Conservation (phyloP, 2,797 vertebrate species). For the Acanthis flammea region DNA sequence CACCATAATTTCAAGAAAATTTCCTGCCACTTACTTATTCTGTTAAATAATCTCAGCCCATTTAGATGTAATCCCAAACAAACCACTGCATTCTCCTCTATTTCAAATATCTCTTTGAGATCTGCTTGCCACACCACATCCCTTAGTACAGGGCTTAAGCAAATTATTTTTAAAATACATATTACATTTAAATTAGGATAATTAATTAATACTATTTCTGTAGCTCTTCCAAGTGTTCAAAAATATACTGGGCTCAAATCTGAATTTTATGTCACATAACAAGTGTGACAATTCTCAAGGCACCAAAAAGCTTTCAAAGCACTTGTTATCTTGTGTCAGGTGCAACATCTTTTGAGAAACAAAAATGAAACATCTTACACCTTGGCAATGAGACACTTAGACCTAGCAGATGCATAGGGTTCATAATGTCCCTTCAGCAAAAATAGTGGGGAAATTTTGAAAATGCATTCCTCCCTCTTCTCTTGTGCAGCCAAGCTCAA, state of each 20-base stretch:
- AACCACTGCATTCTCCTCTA: not conserved
- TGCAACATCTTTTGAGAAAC: not conserved
- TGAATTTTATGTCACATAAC: not conserved
- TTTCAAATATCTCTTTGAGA: not conserved
- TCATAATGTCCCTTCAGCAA: not conserved
- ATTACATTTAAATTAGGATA: not conserved
- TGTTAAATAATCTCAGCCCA: not conserved
- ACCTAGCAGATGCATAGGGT: not conserved
- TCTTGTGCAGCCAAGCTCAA: not conserved
- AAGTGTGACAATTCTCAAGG: not conserved
- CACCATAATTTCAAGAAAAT: not conserved
- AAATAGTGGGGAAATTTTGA: not conserved
- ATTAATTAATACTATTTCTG: not conserved
- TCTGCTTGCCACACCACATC: not conserved
- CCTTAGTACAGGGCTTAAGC: not conserved
- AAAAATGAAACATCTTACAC: not conserved
- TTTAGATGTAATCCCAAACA: not conserved
- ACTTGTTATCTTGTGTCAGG: not conserved
- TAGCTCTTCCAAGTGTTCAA: not conserved
- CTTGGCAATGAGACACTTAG: not conserved
- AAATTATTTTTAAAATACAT: not conserved
- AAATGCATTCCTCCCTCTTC: not conserved
- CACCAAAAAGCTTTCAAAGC: not conserved
- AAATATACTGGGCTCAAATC: not conserved
- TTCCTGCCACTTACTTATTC: not conserved